A percentile compares a stretch with the other conserved stretches of the same genome.
These are phyloP conservation scores for Pholis gunnellus DNA, from an alignment of 2,113 vertebrate genomes.

Conservation along the genomic window DNA sequence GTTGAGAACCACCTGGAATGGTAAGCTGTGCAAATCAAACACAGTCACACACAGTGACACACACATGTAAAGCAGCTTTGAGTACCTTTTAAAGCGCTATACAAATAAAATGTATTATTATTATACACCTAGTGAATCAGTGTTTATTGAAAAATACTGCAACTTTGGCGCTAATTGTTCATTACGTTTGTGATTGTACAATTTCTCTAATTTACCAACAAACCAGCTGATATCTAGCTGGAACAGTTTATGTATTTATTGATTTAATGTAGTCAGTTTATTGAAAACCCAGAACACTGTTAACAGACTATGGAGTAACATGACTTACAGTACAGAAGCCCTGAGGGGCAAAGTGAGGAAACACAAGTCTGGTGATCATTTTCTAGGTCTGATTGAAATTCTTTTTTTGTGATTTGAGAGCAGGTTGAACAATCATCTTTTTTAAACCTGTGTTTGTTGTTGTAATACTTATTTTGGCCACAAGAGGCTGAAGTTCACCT, in stretches of 20 bases:
- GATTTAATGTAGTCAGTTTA: not conserved
- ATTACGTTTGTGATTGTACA: not conserved
- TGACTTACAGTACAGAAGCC: too few species aligned
- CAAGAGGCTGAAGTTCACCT: not conserved
- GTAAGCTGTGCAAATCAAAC: slow-evolving; percentile 72
- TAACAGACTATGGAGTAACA: not conserved
- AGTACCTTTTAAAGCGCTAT: too few species aligned
- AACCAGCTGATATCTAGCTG: not conserved
- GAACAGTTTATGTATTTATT: not conserved
- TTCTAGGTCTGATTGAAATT: not conserved
- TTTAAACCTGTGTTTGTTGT: not conserved
- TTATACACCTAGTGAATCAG: not conserved
- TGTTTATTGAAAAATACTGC: not conserved
- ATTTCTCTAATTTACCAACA: not conserved
- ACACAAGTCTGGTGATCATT: too few species aligned
- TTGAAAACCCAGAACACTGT: not conserved
- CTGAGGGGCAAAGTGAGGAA: too few species aligned
- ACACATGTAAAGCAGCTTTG: not conserved
- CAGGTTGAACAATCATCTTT: not conserved
- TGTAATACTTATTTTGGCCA: not conserved
- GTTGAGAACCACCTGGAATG: slow-evolving; percentile 99
- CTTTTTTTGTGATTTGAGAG: not conserved
- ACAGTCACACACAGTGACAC: not conserved
- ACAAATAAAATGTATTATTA: too few species aligned
- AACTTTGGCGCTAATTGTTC: not conserved